Evolutionary conservation across 2,113 vertebrate species (phyloP).

Genomic region (Phylloscopus whistleri): DNA sequence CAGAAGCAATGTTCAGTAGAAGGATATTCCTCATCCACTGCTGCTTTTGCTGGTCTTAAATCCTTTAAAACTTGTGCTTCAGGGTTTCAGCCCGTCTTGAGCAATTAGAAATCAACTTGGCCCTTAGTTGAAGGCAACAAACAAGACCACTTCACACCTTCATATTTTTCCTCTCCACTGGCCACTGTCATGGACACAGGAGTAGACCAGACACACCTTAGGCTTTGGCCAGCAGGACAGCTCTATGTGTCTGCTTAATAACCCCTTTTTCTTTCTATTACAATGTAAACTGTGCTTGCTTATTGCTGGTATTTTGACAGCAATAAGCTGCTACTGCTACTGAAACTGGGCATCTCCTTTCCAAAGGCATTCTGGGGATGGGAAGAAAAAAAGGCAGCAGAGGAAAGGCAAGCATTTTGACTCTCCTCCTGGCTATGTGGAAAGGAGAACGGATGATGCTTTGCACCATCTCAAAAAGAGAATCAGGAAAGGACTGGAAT

Average conservation of each 20-base stretch:
- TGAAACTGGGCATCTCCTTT: background rate
- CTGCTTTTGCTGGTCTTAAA: background rate
- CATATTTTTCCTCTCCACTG: background rate
- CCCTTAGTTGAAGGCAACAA: background rate
- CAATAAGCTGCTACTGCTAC: background rate
- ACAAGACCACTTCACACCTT: background rate
- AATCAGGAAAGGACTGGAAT: conserved; percentile 10
- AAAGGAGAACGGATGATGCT: background rate
- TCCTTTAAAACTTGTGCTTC: background rate
- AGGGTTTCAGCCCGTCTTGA: background rate
- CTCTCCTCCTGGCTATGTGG: conserved; percentile 20
- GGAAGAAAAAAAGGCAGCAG: background rate
- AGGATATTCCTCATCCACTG: too few species aligned
- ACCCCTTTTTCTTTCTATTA: background rate
- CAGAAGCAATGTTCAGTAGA: background rate
- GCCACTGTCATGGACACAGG: background rate
- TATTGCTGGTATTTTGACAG: background rate
- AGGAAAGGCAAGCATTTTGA: background rate
- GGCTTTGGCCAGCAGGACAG: background rate
- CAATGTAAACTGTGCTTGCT: background rate
- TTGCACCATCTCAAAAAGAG: background rate
- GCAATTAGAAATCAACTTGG: background rate
- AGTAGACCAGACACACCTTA: background rate
- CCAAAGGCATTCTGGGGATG: background rate
- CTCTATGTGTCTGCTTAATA: background rate